A percentile compares a stretch with the other conserved stretches of the same genome.
phyloP scores from a whole-genome alignment of 2,113 vertebrate genomes.

The Oostethus manadensis region DNA sequence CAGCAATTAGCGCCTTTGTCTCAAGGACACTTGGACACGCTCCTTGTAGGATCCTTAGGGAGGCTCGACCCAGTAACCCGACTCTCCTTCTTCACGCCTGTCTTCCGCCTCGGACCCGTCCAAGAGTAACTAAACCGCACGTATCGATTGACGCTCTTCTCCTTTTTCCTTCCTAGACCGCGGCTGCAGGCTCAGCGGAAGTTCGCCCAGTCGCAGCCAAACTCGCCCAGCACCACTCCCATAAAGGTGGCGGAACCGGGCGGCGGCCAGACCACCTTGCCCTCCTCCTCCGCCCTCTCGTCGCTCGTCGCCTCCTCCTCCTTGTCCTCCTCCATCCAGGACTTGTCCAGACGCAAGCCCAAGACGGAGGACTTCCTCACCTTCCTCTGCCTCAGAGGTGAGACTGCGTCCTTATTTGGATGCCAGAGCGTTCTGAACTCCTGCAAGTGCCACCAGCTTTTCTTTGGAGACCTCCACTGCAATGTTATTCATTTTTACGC shows the following conservation, averaged over 20 bases:
- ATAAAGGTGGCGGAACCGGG: slow-evolving; percentile 88
- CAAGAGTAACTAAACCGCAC: neutral
- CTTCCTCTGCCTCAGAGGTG: slow-evolving; percentile 99
- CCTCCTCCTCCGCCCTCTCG: slow-evolving; percentile 48
- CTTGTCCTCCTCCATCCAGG: slow-evolving; percentile 87
- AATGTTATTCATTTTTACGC: no score
- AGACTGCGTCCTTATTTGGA: slow-evolving; percentile 1
- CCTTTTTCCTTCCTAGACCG: slow-evolving; percentile 71
- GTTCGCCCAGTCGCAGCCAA: slow-evolving; percentile 98
- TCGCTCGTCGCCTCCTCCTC: slow-evolving; percentile 70
- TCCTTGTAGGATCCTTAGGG: no score
- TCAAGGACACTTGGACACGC: no score
- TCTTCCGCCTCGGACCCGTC: no score
- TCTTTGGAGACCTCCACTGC: no score
- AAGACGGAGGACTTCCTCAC: slow-evolving; percentile 99
- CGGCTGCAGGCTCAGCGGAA: slow-evolving; percentile 99
- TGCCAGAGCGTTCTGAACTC: no score
- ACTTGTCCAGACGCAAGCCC: slow-evolving; percentile 96
- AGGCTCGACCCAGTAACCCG: no score
- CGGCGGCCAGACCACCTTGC: slow-evolving; percentile 69
- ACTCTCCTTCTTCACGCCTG: no score
- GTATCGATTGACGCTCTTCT: neutral
- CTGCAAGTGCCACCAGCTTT: no score
- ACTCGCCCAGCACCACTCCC: slow-evolving; percentile 97
- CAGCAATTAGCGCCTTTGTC: no score